Conservation (phyloP, 2,113 vertebrate genomes). For the Semnornis frantzii region DNA sequence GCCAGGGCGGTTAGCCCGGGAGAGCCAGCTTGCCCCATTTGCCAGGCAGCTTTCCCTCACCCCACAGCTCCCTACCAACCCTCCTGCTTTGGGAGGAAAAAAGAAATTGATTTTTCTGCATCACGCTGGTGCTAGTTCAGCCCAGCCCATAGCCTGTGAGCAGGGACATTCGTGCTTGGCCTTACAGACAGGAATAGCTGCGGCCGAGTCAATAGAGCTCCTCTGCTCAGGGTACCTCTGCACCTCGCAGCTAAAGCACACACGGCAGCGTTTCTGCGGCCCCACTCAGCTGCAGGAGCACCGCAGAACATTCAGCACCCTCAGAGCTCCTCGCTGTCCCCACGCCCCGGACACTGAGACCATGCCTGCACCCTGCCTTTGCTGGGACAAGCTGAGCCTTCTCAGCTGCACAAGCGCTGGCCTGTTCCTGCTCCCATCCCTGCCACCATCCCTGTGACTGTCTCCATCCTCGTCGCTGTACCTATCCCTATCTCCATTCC, state of each 20-base stretch:
- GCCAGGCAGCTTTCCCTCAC: not conserved
- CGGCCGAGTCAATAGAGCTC: not conserved
- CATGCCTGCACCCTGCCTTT: rapidly evolving
- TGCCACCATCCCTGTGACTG: not conserved
- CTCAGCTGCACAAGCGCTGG: not conserved
- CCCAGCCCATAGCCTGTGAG: not conserved
- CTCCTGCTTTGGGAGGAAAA: not conserved
- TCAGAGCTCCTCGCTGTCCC: not conserved
- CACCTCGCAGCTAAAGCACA: not conserved
- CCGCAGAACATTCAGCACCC: not conserved
- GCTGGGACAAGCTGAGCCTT: not conserved
- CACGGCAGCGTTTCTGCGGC: not conserved
- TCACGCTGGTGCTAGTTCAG: not conserved
- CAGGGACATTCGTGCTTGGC: not conserved
- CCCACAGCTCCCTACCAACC: not conserved
- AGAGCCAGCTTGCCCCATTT: not conserved
- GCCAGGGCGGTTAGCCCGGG: not conserved
- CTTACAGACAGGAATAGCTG: not conserved
- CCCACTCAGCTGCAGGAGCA: not conserved
- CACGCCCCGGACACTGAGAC: not conserved
- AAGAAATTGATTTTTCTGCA: not conserved
- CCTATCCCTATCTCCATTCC: too few relatives aligned
- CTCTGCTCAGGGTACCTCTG: not conserved
- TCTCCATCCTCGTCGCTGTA: not conserved
- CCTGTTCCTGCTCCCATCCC: not conserved